These are phyloP conservation scores for Crotalus viridis DNA, from an alignment of 2,113 vertebrate genomes.

Conservation along the genomic window DNA sequence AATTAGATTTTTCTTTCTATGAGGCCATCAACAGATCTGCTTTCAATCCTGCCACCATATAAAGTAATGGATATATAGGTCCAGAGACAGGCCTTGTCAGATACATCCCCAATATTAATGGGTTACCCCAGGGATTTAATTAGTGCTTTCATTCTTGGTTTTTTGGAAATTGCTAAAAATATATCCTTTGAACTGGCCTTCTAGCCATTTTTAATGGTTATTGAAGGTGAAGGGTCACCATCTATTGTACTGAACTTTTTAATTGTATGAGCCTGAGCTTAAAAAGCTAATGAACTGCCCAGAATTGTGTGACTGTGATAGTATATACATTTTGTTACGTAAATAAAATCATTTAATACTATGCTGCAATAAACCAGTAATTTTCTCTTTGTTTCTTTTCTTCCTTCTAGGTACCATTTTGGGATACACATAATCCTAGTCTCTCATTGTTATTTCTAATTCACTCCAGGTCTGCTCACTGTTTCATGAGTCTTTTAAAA, in stretches of 20 bases:
- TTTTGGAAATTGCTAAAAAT: not conserved
- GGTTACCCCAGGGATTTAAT: not conserved
- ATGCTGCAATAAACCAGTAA: not conserved
- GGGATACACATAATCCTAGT: not conserved
- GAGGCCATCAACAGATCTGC: not conserved
- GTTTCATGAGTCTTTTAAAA: not conserved
- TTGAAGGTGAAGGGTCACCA: not conserved
- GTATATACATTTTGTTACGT: not conserved
- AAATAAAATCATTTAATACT: not conserved
- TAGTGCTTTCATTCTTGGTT: not conserved
- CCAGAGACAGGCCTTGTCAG: not conserved
- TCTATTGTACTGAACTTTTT: not conserved
- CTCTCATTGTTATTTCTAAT: not conserved
- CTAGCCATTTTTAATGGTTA: not conserved
- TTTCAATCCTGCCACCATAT: not conserved
- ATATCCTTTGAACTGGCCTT: not conserved
- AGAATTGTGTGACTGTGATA: not conserved
- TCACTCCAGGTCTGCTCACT: not conserved
- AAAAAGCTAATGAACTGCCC: not conserved
- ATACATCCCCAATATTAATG: not conserved
- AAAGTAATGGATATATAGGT: not conserved
- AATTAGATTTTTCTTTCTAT: not conserved
- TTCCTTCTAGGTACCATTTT: not conserved
- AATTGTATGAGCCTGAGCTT: not conserved
- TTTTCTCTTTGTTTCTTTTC: not conserved